Evolutionary conservation across 2,888 invertebrate species (phyloP).

Genomic region (Mantis religiosa): DNA sequence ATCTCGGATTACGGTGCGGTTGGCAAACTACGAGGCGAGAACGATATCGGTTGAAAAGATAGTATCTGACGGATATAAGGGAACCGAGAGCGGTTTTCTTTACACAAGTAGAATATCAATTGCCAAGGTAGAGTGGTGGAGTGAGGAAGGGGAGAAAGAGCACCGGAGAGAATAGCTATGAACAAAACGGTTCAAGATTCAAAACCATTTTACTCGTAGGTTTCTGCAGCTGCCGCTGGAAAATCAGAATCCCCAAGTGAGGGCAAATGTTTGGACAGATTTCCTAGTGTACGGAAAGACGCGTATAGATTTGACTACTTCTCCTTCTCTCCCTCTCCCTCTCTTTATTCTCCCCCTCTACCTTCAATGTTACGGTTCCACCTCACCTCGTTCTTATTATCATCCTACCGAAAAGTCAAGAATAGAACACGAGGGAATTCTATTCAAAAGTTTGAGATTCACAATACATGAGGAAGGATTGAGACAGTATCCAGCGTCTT

Average conservation of each 20-base stretch:
- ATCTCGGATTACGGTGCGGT: too few relatives aligned
- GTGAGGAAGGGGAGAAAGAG: background rate
- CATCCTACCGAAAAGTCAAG: conserved; percentile 12
- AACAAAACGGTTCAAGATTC: conserved; percentile 21
- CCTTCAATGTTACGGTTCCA: background rate
- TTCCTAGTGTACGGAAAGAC: conserved; percentile 11
- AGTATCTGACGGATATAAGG: background rate
- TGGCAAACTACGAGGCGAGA: background rate
- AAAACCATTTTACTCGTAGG: conserved; percentile 8
- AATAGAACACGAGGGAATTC: conserved; percentile 11
- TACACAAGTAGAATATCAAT: conserved; percentile 27
- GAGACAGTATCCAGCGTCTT: background rate
- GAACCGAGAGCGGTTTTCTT: conserved; percentile 16
- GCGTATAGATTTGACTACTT: conserved; percentile 3
- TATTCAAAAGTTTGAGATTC: conserved; percentile 19
- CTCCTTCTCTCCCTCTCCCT: background rate
- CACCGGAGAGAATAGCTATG: conserved; percentile 1
- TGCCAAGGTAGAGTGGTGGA: conserved; percentile 13
- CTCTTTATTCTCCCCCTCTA: background rate
- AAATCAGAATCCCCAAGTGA: conserved; percentile 16
- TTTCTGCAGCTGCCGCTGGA: background rate
- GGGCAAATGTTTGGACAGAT: conserved; percentile 29
- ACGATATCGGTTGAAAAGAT: background rate
- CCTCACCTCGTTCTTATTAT: conserved; percentile 10
- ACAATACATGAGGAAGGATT: conserved; percentile 6